Conservation (phyloP, 2,888 invertebrate species). For the Drymonia ruficornis region DNA sequence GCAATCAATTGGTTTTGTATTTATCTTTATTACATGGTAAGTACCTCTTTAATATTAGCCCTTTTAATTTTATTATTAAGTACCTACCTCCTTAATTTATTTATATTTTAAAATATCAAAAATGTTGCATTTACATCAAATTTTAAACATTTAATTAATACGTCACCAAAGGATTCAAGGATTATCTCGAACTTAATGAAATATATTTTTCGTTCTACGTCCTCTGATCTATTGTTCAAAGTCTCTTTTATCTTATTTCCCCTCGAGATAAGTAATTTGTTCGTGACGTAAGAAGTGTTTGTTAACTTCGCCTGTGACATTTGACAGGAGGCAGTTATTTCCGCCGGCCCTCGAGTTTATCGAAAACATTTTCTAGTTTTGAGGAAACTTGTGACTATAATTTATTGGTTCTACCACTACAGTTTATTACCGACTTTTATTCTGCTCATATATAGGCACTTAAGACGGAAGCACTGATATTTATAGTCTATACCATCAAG, state of each 20-base stretch:
- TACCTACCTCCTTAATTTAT: neutral
- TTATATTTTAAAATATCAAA: neutral
- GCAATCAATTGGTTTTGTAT: slow-evolving; percentile 43
- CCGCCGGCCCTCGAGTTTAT: slow-evolving; percentile 23
- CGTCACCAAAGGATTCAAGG: neutral
- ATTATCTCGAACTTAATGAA: neutral
- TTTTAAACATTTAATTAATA: too few species aligned
- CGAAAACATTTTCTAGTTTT: slow-evolving; percentile 10
- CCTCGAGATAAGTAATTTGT: slow-evolving; percentile 41
- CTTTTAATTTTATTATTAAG: too few species aligned
- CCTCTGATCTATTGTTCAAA: slow-evolving; percentile 30
- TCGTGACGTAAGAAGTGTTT: slow-evolving; percentile 39
- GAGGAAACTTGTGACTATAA: slow-evolving; percentile 9
- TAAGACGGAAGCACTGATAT: neutral
- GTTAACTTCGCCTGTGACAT: slow-evolving; percentile 49
- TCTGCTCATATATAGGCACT: too few species aligned
- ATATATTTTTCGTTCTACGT: slow-evolving; percentile 3
- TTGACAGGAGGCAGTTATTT: slow-evolving; percentile 48
- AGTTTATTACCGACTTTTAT: neutral
- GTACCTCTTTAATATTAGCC: too few species aligned
- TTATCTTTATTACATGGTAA: slow-evolving; percentile 67
- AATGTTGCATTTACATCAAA: neutral
- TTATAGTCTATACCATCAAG: neutral
- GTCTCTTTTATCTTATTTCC: slow-evolving; percentile 35
- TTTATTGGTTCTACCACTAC: neutral